These are phyloP conservation scores for Bombylius major DNA, from an alignment of 2,888 invertebrate species.

Conservation along the genomic window DNA sequence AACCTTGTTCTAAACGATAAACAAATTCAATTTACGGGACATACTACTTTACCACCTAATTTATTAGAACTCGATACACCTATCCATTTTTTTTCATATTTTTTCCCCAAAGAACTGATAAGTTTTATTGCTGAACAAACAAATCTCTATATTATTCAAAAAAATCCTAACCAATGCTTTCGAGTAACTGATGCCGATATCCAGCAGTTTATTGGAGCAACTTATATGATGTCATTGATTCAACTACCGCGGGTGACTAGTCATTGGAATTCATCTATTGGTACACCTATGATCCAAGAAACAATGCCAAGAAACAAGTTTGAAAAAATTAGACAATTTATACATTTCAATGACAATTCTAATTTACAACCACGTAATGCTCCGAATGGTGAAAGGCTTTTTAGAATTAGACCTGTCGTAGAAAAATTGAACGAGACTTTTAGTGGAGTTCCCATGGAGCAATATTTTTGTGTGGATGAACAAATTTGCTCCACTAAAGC, in stretches of 20 bases:
- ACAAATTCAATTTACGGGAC: constrained; percentile 1
- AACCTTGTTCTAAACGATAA: background rate
- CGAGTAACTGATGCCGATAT: constrained; percentile 8
- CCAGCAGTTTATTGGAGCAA: constrained; percentile 6
- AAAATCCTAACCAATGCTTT: constrained; percentile 6
- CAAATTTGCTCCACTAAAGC: constrained; percentile 22
- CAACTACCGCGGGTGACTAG: constrained; percentile 11
- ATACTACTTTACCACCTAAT: constrained; percentile 2
- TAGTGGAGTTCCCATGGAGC: constrained; percentile 7
- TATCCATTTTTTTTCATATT: constrained; percentile 7
- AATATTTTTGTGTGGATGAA: constrained; percentile 15
- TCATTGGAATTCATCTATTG: constrained; percentile 10
- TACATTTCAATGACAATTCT: constrained; percentile 11
- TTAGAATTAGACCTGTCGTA: background rate
- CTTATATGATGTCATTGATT: constrained; percentile 8
- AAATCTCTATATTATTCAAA: constrained; percentile 4
- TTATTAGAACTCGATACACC: constrained; percentile 5
- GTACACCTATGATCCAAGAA: constrained; percentile 6
- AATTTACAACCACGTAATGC: background rate
- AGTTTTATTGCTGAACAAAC: constrained; percentile 5
- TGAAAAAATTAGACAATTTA: constrained; percentile 9
- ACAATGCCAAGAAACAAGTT: constrained; percentile 7
- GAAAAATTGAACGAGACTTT: constrained; percentile 2
- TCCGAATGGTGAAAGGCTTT: background rate
- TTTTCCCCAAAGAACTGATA: constrained; percentile 3